A percentile compares a stretch with the other conserved stretches of the same genome.
Evolutionary conservation across 2,113 vertebrate species (phyloP).

Genomic region (Eupsittula cactorum): DNA sequence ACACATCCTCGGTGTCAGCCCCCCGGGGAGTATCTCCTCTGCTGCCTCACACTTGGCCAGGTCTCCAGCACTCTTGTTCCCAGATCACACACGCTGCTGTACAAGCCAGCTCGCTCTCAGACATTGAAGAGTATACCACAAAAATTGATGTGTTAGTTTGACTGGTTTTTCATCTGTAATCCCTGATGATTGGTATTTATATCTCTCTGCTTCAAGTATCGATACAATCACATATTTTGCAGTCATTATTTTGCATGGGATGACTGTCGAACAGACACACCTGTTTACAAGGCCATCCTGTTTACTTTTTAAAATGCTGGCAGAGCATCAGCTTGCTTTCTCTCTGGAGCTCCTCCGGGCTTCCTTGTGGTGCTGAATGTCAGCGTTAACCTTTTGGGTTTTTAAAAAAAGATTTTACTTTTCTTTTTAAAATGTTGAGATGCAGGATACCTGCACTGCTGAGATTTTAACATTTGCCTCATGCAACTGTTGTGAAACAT

Average conservation of each 20-base stretch:
- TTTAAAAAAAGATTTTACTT: background rate
- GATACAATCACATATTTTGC: background rate
- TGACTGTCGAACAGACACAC: background rate
- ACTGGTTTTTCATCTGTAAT: background rate
- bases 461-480: background rate
- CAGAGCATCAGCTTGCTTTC: background rate
- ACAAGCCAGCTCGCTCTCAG: background rate
- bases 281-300: constrained; percentile 54
- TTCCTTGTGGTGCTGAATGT: background rate
- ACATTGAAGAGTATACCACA: background rate
- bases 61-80: accelerated
- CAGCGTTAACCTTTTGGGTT: background rate
- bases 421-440: background rate
- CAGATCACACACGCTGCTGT: accelerated
- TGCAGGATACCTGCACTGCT: background rate
- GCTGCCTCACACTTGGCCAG: background rate
- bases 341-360: background rate
- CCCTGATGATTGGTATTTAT: constrained; percentile 7
- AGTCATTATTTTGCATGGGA: constrained; percentile 5
- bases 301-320: constrained; percentile 37
- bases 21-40: background rate
- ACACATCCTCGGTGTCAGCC: background rate
- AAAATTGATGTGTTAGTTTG: background rate
- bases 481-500: background rate
- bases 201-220: constrained; percentile 7